Evolutionary conservation across 2,888 invertebrate species (phyloP).

Genomic region (Lasius platythorax): DNA sequence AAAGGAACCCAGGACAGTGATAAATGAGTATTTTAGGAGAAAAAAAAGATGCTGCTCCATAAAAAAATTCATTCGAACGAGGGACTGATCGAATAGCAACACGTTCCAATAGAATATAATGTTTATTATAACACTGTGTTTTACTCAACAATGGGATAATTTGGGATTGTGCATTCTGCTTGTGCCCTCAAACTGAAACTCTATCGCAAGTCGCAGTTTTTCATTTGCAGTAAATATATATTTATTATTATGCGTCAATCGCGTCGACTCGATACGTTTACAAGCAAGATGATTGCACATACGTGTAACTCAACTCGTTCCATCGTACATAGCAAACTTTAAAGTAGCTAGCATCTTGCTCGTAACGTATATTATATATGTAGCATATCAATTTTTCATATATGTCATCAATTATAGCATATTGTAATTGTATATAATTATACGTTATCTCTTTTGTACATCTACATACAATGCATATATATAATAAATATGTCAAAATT

Average conservation of each 20-base stretch:
- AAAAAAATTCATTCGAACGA: background rate
- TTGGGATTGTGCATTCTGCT: constrained; percentile 81
- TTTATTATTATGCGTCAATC: constrained; percentile 56
- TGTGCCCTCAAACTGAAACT: constrained; percentile 78
- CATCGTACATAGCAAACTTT: constrained; percentile 21
- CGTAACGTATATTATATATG: constrained; percentile 50
- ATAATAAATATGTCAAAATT: constrained; percentile 66
- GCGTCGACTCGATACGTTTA: constrained; percentile 52
- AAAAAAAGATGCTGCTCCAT: background rate
- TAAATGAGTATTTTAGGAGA: constrained; percentile 11
- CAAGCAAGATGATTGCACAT: constrained; percentile 56
- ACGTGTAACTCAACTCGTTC: constrained; percentile 20
- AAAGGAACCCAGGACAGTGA: background rate
- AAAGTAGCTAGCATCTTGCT: constrained; percentile 55
- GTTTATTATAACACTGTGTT: constrained; percentile 82
- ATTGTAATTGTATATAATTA: constrained; percentile 65
- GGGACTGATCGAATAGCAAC: background rate
- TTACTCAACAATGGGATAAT: constrained; percentile 78
- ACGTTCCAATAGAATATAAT: constrained; percentile 79
- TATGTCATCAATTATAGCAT: constrained; percentile 55
- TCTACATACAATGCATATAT: constrained; percentile 73
- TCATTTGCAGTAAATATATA: constrained; percentile 64
- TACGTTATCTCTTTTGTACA: constrained; percentile 76
- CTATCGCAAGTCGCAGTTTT: constrained; percentile 68
- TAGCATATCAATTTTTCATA: constrained; percentile 61